Evolutionary conservation across 2,797 vertebrate species (phyloP).

Genomic region (Anguilla marmorata): DNA sequence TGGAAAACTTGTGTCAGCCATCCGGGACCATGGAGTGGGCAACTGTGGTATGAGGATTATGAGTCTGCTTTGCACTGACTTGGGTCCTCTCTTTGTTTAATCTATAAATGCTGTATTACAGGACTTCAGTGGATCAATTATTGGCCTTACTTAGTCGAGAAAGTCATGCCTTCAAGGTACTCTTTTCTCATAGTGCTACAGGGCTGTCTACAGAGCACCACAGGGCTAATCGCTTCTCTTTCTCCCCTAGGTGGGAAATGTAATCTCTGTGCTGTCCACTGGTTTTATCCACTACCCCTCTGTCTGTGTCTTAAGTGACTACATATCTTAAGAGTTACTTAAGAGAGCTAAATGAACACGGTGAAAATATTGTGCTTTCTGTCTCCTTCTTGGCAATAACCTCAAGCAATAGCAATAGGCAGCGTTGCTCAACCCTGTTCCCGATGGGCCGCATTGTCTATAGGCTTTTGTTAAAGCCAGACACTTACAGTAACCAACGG

Average conservation of each 20-base stretch:
- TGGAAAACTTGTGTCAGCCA: background rate
- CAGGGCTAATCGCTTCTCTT: background rate
- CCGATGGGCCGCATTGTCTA: background rate
- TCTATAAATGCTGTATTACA: background rate
- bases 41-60: background rate
- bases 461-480: background rate
- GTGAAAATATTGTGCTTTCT: background rate
- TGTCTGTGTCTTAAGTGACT: background rate
- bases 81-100: background rate
- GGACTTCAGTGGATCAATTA: background rate
- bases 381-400: background rate
- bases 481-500: background rate
- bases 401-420: background rate
- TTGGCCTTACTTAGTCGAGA: background rate
- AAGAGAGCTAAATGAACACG: background rate
- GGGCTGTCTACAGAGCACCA: background rate
- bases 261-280: background rate
- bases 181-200: background rate
- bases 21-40: background rate
- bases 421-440: background rate
- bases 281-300: background rate
- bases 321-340: background rate
- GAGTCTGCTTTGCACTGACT: constrained; percentile 3
- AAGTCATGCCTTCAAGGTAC: background rate
- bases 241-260: background rate